Evolutionary conservation across 2,113 vertebrate genomes (phyloP), one percentile per base, ranked within the genome.

Genomic region (Cebidichthys violaceus): DNA sequence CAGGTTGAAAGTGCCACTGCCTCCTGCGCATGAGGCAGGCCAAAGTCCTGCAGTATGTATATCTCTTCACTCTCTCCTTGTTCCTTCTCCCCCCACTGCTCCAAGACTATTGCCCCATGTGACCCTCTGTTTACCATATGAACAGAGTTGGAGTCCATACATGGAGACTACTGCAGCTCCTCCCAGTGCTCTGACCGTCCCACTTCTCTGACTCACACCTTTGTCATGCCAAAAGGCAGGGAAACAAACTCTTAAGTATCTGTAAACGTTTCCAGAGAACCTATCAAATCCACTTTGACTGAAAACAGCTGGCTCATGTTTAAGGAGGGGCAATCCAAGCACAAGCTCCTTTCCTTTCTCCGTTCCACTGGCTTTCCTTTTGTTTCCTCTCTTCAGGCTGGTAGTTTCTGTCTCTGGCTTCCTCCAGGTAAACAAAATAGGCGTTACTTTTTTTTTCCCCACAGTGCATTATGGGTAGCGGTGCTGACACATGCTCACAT

Each of bases 401-500:
- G 35, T 9, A 62, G 35, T 18, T 85, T 59, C 83, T 7, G 54
- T 55, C 61, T 86, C 4, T 60, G 18, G 39, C 55, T 86, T 89
- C 73, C 77, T 80, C 22, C 86, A 78, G 82, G 88, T 91, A 80
- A 83, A 84, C 52, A 84, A 62, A 91, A 83, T 73, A 86, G 89
- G 89, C 65, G 91, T 92, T 84, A 77, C 85, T 87, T 87, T 90
- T 91, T 29, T 59, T 20, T 9, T 18, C 15, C 73, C 73, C 79
- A 79, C 77, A 86, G 33, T 90, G 92, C 92, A 93, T 93, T 90
- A 41, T 92, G 93, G 91, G 92, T 91, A 92, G 35, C 2, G 2
- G 70, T 59, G 24, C 13, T 59, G 24, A 29, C 55, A 22, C 33
- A 60, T 9, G 17, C 79, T 70, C 39, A 61, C 45, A 37, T 43